Conservation (phyloP, 2,888 invertebrate genomes). For the Lumbricus terrestris region DNA sequence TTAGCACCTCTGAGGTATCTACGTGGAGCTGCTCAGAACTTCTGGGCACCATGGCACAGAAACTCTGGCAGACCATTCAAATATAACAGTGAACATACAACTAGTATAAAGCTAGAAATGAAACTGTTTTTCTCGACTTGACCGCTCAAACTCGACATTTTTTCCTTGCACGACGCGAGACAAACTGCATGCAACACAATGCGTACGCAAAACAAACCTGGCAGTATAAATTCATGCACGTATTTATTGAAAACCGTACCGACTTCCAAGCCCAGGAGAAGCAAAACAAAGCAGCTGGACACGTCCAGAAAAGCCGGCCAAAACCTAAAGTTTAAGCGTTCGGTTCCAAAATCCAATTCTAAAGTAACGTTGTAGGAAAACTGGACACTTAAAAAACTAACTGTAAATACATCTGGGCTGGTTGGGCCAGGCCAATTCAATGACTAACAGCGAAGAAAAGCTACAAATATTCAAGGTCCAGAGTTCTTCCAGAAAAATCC, state of each 20-base stretch:
- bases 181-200: not conserved
- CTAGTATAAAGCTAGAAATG: too few species aligned
- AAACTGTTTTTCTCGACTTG: too few species aligned
- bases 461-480: not conserved
- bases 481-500: not conserved
- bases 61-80: not conserved
- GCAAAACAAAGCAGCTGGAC: not conserved
- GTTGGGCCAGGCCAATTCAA: not conserved
- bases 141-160: not conserved
- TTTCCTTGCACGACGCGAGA: not conserved
- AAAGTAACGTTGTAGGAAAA: not conserved
- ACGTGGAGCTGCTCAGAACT: not conserved
- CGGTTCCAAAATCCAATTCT: not conserved
- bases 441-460: not conserved
- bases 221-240: not conserved
- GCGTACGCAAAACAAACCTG: not conserved
- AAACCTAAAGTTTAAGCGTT: not conserved
- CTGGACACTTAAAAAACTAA: not conserved
- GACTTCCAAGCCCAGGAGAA: not conserved
- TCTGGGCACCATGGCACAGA: not conserved
- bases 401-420: not conserved
- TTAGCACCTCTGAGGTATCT: not conserved
- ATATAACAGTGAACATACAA: not conserved
- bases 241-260: not conserved
- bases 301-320: not conserved